A percentile compares a stretch with the other conserved stretches of the same genome.
Evolutionary conservation across 2,888 invertebrate species (phyloP).

Genomic region (Limnephilus auricula): DNA sequence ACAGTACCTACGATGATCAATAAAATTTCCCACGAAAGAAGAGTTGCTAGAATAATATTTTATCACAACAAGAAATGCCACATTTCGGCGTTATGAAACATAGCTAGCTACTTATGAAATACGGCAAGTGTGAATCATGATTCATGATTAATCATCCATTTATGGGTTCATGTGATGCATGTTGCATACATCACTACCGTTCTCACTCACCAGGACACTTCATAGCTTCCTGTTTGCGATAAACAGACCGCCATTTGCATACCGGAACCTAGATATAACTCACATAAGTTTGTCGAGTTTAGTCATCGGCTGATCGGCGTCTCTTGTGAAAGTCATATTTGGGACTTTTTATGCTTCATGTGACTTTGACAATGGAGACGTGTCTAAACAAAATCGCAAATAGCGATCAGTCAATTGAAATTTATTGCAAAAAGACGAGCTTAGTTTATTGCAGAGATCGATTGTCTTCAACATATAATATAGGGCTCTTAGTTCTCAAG

Average conservation of each 20-base stretch:
- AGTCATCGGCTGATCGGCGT: not conserved
- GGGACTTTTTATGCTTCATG: not conserved
- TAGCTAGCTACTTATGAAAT: not conserved
- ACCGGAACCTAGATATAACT: conserved; percentile 20
- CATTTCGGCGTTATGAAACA: conserved; percentile 19
- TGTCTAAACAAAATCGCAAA: not conserved
- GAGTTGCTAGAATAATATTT: not conserved
- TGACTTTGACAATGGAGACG: not conserved
- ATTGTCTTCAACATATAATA: not conserved
- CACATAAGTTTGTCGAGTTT: not conserved
- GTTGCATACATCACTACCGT: not conserved
- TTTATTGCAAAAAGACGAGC: not conserved
- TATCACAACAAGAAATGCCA: not conserved
- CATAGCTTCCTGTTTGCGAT: conserved; percentile 37
- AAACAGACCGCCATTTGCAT: conserved; percentile 35
- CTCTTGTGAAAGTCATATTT: not conserved
- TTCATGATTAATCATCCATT: conserved; percentile 41
- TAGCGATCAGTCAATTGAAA: not conserved
- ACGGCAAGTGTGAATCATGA: conserved; percentile 25
- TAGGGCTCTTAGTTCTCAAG: too few species aligned
- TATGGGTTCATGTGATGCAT: conserved; percentile 19
- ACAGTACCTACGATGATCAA: too few species aligned
- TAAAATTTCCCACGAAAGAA: not conserved
- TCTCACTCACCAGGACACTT: conserved; percentile 18
- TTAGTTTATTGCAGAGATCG: not conserved